Base-by-base conservation (phyloP, 92 coral and sea anemone species). In the Hydrozoanthus gracilis region DNA sequence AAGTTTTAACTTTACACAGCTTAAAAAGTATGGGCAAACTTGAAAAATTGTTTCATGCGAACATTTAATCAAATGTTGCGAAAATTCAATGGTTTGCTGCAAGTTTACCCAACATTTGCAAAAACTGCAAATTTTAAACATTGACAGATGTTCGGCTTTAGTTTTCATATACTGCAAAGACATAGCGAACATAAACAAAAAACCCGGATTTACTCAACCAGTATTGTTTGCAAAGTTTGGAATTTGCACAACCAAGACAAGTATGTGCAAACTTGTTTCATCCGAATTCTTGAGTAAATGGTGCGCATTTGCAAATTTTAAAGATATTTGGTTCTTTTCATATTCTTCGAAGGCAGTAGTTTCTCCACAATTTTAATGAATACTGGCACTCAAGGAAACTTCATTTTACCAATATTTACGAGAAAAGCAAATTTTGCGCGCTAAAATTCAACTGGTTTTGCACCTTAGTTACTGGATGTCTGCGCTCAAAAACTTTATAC, bases 361-460 rank as follows among this genome's bases (percentile, higher is more conserved):
- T 68, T 68, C 73, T 68, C 77, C 55, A 46, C 55, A 72, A 72
- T 48, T 47, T 7, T 72, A 72, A 72, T 72, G 77, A 47, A 72
- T 11, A 55, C 77, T 45, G 51, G 16, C 77, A 72, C 15, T 14
- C 5, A 64, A 6, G 69, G 39, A 64, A 64, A 64, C 18, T 44
- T 72, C 55, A 35, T 44, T 72, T 72, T 72, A 35, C 77, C 47
- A 13, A 72, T 55, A 47, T 17, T 68, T 68, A 14, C 12, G 73
- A 68, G 73, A 18, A 27, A 39, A 68, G 16, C 73, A 68, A 68
- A 68, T 17, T 62, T 12, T 54, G 60, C 18, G 35, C 71, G 7
- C 71, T 11, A 65, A 65, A 65, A 13, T 65, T 65, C 1, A 65
- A 65, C 71, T 65, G n/a, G 73, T 68, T 68, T 68, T 68, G 73